Conservation (phyloP, 2,113 vertebrate genomes). For the Alligator mississippiensis region DNA sequence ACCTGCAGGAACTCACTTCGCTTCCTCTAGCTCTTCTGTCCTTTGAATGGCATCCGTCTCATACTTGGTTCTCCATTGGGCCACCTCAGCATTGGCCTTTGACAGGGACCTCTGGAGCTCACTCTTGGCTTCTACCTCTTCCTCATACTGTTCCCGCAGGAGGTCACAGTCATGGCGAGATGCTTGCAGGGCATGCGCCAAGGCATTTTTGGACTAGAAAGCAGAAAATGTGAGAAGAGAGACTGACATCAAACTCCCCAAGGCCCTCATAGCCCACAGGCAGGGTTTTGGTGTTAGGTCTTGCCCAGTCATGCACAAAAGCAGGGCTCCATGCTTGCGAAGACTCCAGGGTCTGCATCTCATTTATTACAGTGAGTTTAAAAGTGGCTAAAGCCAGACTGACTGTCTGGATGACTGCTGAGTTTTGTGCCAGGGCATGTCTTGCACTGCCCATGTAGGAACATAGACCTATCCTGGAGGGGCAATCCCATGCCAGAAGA, state of each 20-base stretch:
- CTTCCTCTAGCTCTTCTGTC: slow-evolving; percentile 94
- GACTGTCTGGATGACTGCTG: neutral
- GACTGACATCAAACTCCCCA: neutral
- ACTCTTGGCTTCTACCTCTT: slow-evolving; percentile 89
- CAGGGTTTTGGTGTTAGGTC: neutral
- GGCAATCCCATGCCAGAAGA: neutral
- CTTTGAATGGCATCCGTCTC: slow-evolving; percentile 95
- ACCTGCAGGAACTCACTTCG: slow-evolving; percentile 84
- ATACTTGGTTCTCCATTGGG: slow-evolving; percentile 95
- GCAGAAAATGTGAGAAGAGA: neutral
- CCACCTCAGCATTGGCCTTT: slow-evolving; percentile 91
- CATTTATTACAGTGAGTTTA: neutral
- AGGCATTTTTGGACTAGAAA: slow-evolving; percentile 86
- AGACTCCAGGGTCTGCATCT: neutral
- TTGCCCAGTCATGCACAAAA: neutral
- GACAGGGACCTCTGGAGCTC: slow-evolving; percentile 91
- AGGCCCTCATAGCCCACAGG: neutral
- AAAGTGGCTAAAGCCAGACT: neutral
- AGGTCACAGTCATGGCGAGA: slow-evolving; percentile 91
- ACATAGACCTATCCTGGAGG: neutral
- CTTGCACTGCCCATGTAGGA: neutral
- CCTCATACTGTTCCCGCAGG: slow-evolving; percentile 93
- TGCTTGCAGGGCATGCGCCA: slow-evolving; percentile 91
- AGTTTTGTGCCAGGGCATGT: neutral
- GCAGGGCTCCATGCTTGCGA: neutral